Base-by-base conservation (phyloP, 2,888 invertebrate genomes). In the Fragum sueziense region DNA sequence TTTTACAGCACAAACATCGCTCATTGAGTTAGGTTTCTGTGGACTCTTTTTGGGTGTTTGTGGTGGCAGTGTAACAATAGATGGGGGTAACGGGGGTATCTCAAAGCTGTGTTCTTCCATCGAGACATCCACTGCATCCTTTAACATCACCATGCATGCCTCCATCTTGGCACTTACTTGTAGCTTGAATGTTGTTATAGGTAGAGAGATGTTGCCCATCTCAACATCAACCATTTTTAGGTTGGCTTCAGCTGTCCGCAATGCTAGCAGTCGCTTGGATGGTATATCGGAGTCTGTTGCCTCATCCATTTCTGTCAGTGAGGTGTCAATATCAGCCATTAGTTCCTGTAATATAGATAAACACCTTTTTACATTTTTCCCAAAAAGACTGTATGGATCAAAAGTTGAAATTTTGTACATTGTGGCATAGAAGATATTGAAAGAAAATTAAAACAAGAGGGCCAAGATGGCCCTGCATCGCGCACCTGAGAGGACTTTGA, bases 201-300 rank as follows among this genome's bases (percentile, higher is more conserved):
- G 84, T 9, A 84, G 68, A 29, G 80, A 71, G 14, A 84, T 67
- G 34, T 71, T 72, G 14, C 80, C 79, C 79, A 84, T 84, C 59
- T 84, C 84, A 51, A 84, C 76, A 41, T 84, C 84, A 0, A 84
- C 84, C 84, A 84, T 84, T 65, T 84, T 84, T 0, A 84, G 71
- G 62, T 84, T 84, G 14, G 84, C 84, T 54, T 84, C 84, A 2
- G 84, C 80, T 22, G 84, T 84, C 9, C 84, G 57, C 31, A 84
- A 52, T 20, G 84, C 59, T 25, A 84, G 69, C 4, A 84, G 74
- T 29, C 79, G 78, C 71, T 80, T 84, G 17, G 84, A 80, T 2
- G 84, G 76, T 25, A 84, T 76, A 27, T 80, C 84, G 6, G 80
- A 79, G 20, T 62, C 47, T 41, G 70, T 69, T 4, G 79, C 76